Conservation (phyloP, 1,140 invertebrate genomes). For the Drosophila sucinea region DNA sequence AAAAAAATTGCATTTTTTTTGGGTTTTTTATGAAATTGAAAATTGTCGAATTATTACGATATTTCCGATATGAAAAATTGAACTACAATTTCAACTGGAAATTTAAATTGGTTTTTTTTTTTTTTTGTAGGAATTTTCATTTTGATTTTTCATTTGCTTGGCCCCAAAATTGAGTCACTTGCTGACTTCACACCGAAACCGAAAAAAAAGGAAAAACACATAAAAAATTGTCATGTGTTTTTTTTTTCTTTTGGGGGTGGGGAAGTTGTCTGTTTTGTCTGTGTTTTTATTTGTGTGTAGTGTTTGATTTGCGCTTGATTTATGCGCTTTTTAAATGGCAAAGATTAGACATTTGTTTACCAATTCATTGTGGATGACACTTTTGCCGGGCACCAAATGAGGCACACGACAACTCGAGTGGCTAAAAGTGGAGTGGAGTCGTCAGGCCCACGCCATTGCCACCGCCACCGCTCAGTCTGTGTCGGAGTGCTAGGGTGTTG, state of each 20-base stretch:
- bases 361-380: conserved; percentile 77
- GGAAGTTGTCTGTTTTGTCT: conserved; percentile 15
- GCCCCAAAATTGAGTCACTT: conserved; percentile 55
- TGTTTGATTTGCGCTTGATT: conserved; percentile 78
- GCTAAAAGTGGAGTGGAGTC: neutral
- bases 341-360: conserved; percentile 81
- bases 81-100: too few species aligned
- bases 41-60: too few species aligned
- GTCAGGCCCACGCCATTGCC: neutral
- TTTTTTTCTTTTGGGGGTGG: conserved; percentile 23
- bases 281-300: conserved; percentile 23
- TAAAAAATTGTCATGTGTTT: conserved; percentile 51
- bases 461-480: neutral
- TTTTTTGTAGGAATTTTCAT: neutral
- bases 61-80: too few species aligned
- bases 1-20: too few species aligned
- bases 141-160: neutral
- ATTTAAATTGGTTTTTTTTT: neutral
- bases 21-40: too few species aligned
- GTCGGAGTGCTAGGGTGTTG: neutral
- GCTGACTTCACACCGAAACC: conserved; percentile 37
- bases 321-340: conserved; percentile 80
- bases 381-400: conserved; percentile 54
- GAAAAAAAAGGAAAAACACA: conserved; percentile 5
- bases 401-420: conserved; percentile 23